These are phyloP conservation scores for Prionace glauca DNA, from an alignment of 2,797 vertebrate genomes.

Conservation along the genomic window DNA sequence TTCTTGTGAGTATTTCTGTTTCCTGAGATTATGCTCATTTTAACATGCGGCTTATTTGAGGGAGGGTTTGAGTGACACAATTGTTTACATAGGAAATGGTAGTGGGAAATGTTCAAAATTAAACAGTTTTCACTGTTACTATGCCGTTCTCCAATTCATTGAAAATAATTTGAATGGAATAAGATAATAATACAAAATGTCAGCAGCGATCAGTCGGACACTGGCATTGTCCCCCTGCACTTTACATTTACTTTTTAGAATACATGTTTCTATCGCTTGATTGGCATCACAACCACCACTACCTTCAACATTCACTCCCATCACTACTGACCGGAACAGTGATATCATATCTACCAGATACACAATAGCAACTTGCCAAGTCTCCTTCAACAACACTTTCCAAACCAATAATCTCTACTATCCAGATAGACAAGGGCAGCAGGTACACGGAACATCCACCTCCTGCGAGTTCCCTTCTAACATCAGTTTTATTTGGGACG, in stretches of 20 bases:
- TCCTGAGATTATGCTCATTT: constrained; percentile 16
- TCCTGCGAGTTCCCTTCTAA: background rate
- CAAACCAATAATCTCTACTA: background rate
- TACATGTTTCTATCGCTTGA: background rate
- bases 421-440: background rate
- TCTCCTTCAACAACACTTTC: background rate
- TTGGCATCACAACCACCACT: background rate
- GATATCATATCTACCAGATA: background rate
- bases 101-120: background rate
- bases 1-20: background rate
- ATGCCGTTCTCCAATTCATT: background rate
- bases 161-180: background rate
- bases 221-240: background rate
- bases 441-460: background rate
- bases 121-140: background rate
- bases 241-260: background rate
- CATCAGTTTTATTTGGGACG: background rate
- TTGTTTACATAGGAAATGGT: background rate
- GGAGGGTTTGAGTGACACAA: background rate
- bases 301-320: background rate
- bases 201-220: background rate
- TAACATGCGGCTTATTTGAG: background rate
- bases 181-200: background rate
- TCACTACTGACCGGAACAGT: background rate
- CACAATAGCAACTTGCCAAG: background rate